Evolutionary conservation across 2,113 vertebrate species (phyloP).

Genomic region (Gopherus flavomarginatus): DNA sequence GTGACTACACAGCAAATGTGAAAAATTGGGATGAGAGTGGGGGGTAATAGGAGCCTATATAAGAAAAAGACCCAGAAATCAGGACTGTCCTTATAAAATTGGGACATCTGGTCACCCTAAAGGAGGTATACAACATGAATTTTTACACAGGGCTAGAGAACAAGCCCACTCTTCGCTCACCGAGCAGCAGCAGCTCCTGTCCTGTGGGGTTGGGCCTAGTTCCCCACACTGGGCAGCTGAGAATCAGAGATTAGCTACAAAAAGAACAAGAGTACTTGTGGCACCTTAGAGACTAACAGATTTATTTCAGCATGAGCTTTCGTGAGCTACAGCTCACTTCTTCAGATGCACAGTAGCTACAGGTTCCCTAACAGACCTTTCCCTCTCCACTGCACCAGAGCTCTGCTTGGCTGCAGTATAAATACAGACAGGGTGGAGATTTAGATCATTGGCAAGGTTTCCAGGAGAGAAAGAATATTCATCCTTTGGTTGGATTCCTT

Average conservation of each 20-base stretch:
- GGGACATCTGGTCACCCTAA: too few relatives aligned
- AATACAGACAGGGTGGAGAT: neutral
- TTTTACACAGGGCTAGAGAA: neutral
- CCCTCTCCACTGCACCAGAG: neutral
- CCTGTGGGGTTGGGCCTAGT: neutral
- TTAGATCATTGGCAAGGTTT: neutral
- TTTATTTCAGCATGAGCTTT: too few relatives aligned
- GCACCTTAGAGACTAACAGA: too few relatives aligned
- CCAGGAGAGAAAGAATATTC: neutral
- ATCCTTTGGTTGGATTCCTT: neutral
- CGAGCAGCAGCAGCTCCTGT: neutral
- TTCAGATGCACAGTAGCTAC: neutral
- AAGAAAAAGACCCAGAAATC: too few relatives aligned
- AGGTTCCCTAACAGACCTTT: neutral
- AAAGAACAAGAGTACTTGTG: too few relatives aligned
- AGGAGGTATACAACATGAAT: neutral
- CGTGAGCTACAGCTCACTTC: too few relatives aligned
- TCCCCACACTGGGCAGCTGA: neutral
- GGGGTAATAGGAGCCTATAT: too few relatives aligned
- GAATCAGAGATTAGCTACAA: neutral
- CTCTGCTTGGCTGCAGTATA: neutral
- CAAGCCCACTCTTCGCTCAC: neutral
- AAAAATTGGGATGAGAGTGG: too few relatives aligned
- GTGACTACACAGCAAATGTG: too few relatives aligned
- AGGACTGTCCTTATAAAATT: too few relatives aligned